phyloP scores from a whole-genome alignment of 2,888 invertebrate species.

The Agriopis aurantiaria region DNA sequence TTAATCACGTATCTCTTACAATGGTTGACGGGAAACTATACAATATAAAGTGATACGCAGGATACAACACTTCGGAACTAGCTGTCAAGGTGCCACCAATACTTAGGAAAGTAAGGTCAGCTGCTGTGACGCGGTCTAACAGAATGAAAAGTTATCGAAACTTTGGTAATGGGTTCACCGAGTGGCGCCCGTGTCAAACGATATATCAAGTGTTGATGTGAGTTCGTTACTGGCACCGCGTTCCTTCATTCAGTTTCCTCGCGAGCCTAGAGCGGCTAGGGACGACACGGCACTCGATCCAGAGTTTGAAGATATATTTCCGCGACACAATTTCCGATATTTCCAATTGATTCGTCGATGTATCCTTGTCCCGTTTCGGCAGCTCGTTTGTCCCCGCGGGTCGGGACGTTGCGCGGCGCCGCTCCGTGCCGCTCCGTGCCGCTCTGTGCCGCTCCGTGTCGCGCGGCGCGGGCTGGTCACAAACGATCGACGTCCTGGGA shows the following conservation, averaged over 20 bases:
- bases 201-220: slow-evolving; percentile 17
- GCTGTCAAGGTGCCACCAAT: neutral
- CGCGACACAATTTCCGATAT: slow-evolving; percentile 28
- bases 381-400: neutral
- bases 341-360: slow-evolving; percentile 25
- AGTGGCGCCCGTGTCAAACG: slow-evolving; percentile 43
- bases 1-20: neutral
- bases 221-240: slow-evolving; percentile 8
- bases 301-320: slow-evolving; percentile 25
- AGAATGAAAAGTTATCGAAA: slow-evolving; percentile 48
- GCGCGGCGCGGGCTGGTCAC: neutral
- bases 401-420: neutral
- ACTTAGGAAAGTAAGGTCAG: neutral
- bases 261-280: neutral
- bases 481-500: slow-evolving; percentile 5
- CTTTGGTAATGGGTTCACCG: slow-evolving; percentile 40
- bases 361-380: slow-evolving; percentile 10
- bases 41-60: slow-evolving; percentile 3
- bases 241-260: slow-evolving; percentile 9
- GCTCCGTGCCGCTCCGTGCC: neutral
- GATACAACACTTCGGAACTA: slow-evolving; percentile 15
- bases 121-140: slow-evolving; percentile 20
- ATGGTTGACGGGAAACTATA: too few relatives aligned
- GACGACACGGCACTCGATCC: neutral
- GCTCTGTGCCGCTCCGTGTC: neutral